Evolutionary conservation across 2,888 invertebrate species (phyloP), one percentile per base, ranked within the genome.

Genomic region (Agapostemon virescens): DNA sequence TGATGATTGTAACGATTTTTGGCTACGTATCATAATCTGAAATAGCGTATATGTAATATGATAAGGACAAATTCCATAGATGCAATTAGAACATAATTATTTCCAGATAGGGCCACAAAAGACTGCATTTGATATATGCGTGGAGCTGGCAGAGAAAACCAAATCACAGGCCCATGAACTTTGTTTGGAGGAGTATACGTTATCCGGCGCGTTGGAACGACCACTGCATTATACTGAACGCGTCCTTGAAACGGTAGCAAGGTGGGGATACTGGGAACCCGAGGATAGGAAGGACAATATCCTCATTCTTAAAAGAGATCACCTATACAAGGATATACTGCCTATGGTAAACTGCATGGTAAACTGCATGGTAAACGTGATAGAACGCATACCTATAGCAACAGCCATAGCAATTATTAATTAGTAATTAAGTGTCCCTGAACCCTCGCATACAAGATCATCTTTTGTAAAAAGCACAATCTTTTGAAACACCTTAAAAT

Each of bases 231-330:
- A 96, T 86, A 94, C 95, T 70, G 97, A 97, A 90, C 94, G 95
- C 70, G 95, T 95, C 0, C 91, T 96, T 2, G 95, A 96, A 86
- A 94, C 95, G 0, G 96, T 96, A 0, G 93, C 96, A 0, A 94
- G 96, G 71, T 98, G 98, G 98, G 95, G 97, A 1, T 96, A 96
- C 89, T 98, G 98, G 98, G 96, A 97, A 70, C 96, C 96, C 79
- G 95, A 95, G n/a, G 97, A 98, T 92, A 94, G 97, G 49, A 97
- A 96, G 90, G 95, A 97, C 87, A 98, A 97, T 91, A 96, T 96
- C 90, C 93, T 98, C 55, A 93, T 97, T 26, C 93, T 98, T 15
- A 95, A 93, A 82, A 91, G 91, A 36, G 93, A 93, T 76, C 90
- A 88, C 9, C 77, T 93, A 13, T 92, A 93, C 82, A 90, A 91